phyloP scores from a whole-genome alignment of 2,888 invertebrate species.

The Drosophila falleni region DNA sequence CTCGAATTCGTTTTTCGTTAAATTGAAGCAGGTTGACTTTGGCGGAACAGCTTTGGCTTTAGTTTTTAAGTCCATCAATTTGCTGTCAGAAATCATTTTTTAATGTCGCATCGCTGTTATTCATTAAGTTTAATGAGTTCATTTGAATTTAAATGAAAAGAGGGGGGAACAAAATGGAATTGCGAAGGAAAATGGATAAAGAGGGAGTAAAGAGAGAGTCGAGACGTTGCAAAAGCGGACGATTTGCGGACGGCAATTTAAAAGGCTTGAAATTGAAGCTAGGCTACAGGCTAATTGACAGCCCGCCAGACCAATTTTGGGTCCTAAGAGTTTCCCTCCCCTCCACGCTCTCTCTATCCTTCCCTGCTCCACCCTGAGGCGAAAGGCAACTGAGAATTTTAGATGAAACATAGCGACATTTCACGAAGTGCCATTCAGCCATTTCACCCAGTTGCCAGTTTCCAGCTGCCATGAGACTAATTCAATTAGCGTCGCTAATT shows the following conservation, averaged over 20 bases:
- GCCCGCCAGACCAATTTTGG: conserved; percentile 15
- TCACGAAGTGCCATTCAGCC: conserved; percentile 1
- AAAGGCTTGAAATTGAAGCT: conserved; percentile 70
- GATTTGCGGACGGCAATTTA: conserved; percentile 64
- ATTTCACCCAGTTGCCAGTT: conserved; percentile 10
- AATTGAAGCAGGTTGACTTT: conserved; percentile 16
- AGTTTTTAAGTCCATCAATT: conserved; percentile 63
- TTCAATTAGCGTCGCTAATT: conserved; percentile 72
- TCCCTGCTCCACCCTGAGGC: background rate
- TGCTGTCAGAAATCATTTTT: conserved; percentile 46
- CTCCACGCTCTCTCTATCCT: background rate
- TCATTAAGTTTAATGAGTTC: conserved; percentile 77
- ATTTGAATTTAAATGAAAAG: conserved; percentile 53
- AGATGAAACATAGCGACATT: conserved; percentile 20
- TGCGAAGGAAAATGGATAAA: background rate
- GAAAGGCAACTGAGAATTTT: background rate
- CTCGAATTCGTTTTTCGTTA: conserved; percentile 8
- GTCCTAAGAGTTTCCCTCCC: background rate
- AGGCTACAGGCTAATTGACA: conserved; percentile 64
- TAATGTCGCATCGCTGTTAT: conserved; percentile 59
- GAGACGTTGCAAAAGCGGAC: conserved; percentile 19
- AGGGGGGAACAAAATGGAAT: conserved; percentile 5
- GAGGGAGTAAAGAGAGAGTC: background rate
- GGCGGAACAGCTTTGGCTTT: conserved; percentile 20
- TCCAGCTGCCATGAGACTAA: conserved; percentile 59